Base-by-base conservation (phyloP, 2,888 invertebrate species). In the Poecilus cupreus region DNA sequence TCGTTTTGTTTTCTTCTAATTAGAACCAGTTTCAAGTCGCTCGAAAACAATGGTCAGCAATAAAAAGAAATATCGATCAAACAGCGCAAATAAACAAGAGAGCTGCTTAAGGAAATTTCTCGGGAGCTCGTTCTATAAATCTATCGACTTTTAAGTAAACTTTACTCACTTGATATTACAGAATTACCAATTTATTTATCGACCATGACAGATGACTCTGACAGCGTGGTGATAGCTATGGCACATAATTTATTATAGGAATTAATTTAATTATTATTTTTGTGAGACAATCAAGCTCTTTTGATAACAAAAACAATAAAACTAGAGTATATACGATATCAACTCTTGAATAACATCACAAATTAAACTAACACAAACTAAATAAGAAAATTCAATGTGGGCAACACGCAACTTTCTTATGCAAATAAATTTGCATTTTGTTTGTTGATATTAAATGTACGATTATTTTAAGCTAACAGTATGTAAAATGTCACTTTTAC, bases 1-100 rank as follows among this genome's bases (percentile, higher is more conserved):
- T 72, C 72, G 79, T 22, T 80, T 80, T 80, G 80, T 80, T 80
- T 80, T 80, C 72, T 72, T 80, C 80, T 72, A 80, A 80, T 80
- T 80, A 80, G 80, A 80, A 80, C 80, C 72, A 80, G 80, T 80
- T 60, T 78, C 51, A 78, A 78, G 78, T 78, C 64, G 78, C 78
- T 77, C 49, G 79, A 72, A 72, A 80, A 80, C 80, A 80, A 80
- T 80, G 80, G 80, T 54, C 68, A 70, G 37, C 68, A 78, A 72
- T 54, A 80, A 80, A 72, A 72, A 80, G 51, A 70, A 43, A 80
- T 57, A 80, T 70, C 24, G 68, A 72, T 80, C 80, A 75, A 75
- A 75, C 75, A 51, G 18, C 22, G 18, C 16, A 51, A 51, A 75
- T 75, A 75, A 75, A 75, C 75, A 51, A 37, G 3, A 1, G 6